These are phyloP conservation scores for Panthera tigris DNA, from an alignment of 2,113 vertebrate species.

Conservation along the genomic window DNA sequence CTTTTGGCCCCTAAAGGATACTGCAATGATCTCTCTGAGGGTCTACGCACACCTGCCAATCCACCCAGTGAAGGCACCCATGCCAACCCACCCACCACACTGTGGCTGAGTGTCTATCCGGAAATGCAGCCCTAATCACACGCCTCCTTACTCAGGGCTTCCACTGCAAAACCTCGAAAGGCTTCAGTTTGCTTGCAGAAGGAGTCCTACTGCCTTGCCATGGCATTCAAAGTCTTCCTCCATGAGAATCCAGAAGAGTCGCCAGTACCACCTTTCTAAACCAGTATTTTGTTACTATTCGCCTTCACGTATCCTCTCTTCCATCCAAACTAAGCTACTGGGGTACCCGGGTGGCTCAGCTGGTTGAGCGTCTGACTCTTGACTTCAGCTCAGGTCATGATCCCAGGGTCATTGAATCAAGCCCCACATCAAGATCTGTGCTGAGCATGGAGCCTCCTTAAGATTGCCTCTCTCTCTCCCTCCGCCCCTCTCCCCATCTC, in stretches of 20 bases:
- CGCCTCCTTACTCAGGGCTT: background rate
- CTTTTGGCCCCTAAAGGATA: background rate
- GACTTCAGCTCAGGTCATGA: too few species aligned
- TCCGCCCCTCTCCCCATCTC: too few species aligned
- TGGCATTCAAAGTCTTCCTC: background rate
- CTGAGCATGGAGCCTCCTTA: too few species aligned
- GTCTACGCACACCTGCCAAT: background rate
- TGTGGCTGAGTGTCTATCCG: background rate
- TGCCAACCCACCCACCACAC: background rate
- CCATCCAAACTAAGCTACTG: background rate
- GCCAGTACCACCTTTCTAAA: background rate
- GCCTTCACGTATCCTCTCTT: background rate
- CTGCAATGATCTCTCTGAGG: background rate
- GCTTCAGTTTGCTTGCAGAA: background rate
- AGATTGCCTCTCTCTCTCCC: too few species aligned
- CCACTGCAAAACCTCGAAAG: background rate
- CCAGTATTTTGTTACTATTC: background rate
- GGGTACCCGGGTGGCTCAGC: too few species aligned
- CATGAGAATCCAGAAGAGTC: background rate
- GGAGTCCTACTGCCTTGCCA: background rate
- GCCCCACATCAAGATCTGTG: too few species aligned
- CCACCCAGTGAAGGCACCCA: background rate
- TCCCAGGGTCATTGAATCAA: too few species aligned
- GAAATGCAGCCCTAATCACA: background rate
- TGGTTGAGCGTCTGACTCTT: too few species aligned